Base-by-base conservation (phyloP, 2,888 invertebrate species). In the Drosophila dives region DNA sequence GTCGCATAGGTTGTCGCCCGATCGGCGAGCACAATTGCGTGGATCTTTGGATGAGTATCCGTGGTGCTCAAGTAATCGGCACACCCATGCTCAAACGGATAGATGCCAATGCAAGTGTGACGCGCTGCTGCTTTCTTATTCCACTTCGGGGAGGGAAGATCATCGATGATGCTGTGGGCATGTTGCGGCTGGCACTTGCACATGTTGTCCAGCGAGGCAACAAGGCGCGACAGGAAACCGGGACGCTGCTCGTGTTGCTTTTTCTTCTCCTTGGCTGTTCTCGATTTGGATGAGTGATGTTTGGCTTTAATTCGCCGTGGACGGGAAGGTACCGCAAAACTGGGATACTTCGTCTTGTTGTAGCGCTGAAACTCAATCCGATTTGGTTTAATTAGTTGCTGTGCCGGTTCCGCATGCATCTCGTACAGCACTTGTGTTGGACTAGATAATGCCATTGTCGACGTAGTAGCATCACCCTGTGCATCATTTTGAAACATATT, bases 51-150 rank as follows among this genome's bases (percentile, higher is more conserved):
- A n/a, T 94, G 94, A 10, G 93, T 93, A 79, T 96, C 95, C 0
- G 95, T 95, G 3, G 95, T 95, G 73, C 94, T 93, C 75, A 94
- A 94, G 83, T 95, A 95, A 61, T 94, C 94, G 2, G 95, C 94
- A 85, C 95, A 95, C 54, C 95, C 95, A 83, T 95, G 95, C 87
- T 96, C 95, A 79, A 96, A 96, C 72, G 95, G 95, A 91, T 96
- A 96, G 54, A 95, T 94, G 73, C 95, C 95, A 11, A 95, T 94
- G 83, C 86, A 83, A 0, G 88, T 79, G 48, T 88, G 86, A 0
- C 79, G 77, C 1, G 70, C 59, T 17, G 75, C 74, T 17, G 81
- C 77, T 60, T 86, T 83, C 58, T 74, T 80, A 33, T 83, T 87
- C 82, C 86, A 83, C 38, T 71, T 58, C 6, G 91, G 89, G 20